Evolutionary conservation across 2,888 invertebrate species (phyloP).

Genomic region (Nowickia ferox): DNA sequence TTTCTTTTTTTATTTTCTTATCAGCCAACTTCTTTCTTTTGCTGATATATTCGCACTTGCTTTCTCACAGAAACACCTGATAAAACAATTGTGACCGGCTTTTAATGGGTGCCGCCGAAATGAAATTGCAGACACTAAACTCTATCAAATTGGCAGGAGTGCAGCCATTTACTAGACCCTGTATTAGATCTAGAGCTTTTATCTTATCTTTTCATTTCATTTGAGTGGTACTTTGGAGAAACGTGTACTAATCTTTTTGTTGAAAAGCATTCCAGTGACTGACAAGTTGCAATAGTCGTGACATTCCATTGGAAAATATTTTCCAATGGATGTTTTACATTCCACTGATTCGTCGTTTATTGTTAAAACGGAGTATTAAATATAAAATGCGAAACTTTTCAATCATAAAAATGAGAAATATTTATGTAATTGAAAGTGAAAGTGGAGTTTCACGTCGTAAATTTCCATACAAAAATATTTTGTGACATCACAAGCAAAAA

Average conservation of each 20-base stretch:
- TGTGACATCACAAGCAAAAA: too few species aligned
- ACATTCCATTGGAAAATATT: not conserved
- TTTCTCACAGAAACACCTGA: slow-evolving; percentile 60
- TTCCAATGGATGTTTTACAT: not conserved
- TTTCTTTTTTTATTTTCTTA: slow-evolving; percentile 46
- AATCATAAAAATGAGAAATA: too few species aligned
- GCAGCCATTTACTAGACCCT: not conserved
- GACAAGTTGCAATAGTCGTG: slow-evolving; percentile 27
- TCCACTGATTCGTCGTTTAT: not conserved
- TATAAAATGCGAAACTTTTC: too few species aligned
- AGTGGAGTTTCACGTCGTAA: too few species aligned
- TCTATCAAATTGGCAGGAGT: not conserved
- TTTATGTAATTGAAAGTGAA: too few species aligned
- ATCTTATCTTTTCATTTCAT: slow-evolving; percentile 38
- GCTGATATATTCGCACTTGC: slow-evolving; percentile 44
- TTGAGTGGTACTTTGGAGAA: not conserved
- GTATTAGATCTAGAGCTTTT: slow-evolving; percentile 6
- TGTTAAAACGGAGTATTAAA: too few species aligned
- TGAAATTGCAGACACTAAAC: not conserved
- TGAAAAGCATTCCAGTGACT: slow-evolving; percentile 32
- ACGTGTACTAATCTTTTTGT: not conserved
- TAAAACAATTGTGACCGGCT: slow-evolving; percentile 61
- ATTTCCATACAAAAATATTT: too few species aligned
- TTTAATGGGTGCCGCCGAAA: slow-evolving; percentile 52
- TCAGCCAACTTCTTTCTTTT: slow-evolving; percentile 36